phyloP scores from a whole-genome alignment of 1,140 invertebrate species.

The Acyrthosiphon pisum region DNA sequence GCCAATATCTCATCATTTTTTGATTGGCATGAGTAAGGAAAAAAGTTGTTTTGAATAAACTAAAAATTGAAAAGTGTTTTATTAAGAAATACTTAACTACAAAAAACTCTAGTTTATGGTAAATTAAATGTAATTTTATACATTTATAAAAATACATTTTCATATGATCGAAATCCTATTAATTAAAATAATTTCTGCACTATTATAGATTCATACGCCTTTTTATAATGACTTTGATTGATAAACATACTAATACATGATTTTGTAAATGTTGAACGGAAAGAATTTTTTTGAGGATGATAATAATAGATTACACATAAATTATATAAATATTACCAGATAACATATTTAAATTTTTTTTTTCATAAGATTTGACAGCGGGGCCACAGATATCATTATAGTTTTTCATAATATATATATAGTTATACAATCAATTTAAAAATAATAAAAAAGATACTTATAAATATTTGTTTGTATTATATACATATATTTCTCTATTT shows the following conservation, averaged over 20 bases:
- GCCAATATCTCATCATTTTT: constrained; percentile 28
- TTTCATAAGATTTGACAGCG: too few relatives aligned
- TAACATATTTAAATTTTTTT: too few relatives aligned
- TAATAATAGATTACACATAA: background rate
- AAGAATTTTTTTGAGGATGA: background rate
- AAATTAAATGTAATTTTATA: background rate
- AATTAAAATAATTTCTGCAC: background rate
- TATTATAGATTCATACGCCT: background rate
- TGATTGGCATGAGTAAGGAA: background rate
- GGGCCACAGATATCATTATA: too few relatives aligned
- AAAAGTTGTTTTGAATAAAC: background rate
- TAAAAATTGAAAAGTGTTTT: background rate
- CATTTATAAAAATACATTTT: background rate
- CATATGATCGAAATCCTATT: background rate
- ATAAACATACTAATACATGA: background rate
- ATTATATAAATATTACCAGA: background rate
- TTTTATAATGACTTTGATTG: background rate
- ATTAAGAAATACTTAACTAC: background rate
- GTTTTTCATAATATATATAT: too few relatives aligned
- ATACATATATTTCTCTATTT: too few relatives aligned
- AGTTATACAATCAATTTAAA: too few relatives aligned
- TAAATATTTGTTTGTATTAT: too few relatives aligned
- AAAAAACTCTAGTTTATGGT: background rate
- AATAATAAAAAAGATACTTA: too few relatives aligned
- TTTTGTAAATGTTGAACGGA: background rate